Base-by-base conservation (phyloP, 2,888 invertebrate species). In the Corythucha ciliata region DNA sequence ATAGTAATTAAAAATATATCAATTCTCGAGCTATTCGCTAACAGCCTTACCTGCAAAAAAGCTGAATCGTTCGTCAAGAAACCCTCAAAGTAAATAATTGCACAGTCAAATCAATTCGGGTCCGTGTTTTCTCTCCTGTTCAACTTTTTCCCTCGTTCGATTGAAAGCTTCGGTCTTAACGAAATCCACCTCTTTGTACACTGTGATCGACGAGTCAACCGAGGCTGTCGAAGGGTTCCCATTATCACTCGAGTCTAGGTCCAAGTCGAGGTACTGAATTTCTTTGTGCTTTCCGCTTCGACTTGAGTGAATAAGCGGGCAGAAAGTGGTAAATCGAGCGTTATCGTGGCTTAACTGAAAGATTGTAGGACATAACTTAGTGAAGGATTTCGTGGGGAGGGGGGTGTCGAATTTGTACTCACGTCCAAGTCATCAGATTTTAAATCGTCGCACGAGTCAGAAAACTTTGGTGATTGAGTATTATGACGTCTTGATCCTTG, bases 151-250 rank as follows among this genome's bases (percentile, higher is more conserved):
- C 46, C 84, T 76, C 29, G 87, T 90, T 54, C 84, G 80, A 68
- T 87, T 89, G 65, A 94, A 88, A 5, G 92, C 93, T 66, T 89
- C 83, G 0, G 93, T 94, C 73, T 91, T 93, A 46, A 89, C 72
- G 71, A 93, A 93, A 71, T 94, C 93, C 0, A 94, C 91, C 1
- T 85, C 87, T 67, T 91, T 63, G 42, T 63, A 63, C 32, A 61
- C 60, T 5, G 61, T 61, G n/a, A 59, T 55, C 3, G 58, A 56
- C 1, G 57, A 16, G 33, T 32, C 21, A 33, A 41, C 21, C 36
- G 51, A 42, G 34, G 41, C 25, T 25, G 56, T 53, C 8, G 48
- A 34, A 8, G 57, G 41, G 33, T 51, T 47, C 14, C 53, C 34
- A 10, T 57, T 26, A 24, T 55, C 55, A 40, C 61, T 72, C 1